Conservation (phyloP, 2,113 vertebrate species). For the Ctenodactylus gundi region DNA sequence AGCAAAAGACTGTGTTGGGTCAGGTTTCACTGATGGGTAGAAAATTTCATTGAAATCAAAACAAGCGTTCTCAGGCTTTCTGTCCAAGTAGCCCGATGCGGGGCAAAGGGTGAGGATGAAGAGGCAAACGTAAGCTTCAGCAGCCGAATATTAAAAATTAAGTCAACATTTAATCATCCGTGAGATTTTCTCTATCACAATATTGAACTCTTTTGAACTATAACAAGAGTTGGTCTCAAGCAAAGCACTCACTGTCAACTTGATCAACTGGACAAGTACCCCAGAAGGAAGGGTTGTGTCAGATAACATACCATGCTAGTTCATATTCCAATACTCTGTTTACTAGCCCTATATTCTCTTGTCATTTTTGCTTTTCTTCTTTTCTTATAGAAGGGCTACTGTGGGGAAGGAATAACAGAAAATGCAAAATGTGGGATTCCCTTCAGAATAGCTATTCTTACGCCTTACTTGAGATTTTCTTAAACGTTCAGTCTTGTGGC, state of each 20-base stretch:
- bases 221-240: not conserved
- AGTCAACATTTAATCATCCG: not conserved
- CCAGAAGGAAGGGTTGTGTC: not conserved
- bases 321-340: not conserved
- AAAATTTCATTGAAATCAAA: not conserved
- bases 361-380: not conserved
- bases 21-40: not conserved
- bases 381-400: not conserved
- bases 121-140: not conserved
- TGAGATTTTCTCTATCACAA: not conserved
- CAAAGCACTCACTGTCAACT: not conserved
- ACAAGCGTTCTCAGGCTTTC: too few species aligned
- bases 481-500: not conserved
- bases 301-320: rapidly evolving
- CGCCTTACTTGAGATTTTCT: not conserved
- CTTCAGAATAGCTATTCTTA: not conserved
- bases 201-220: not conserved
- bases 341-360: too few species aligned
- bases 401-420: not conserved
- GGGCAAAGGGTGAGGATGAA: not conserved
- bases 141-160: not conserved
- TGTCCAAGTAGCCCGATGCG: not conserved
- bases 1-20: not conserved
- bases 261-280: not conserved
- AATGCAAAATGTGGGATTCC: not conserved